Evolutionary conservation across 2,113 vertebrate species (phyloP).

Genomic region (Balaenoptera acutorostrata): DNA sequence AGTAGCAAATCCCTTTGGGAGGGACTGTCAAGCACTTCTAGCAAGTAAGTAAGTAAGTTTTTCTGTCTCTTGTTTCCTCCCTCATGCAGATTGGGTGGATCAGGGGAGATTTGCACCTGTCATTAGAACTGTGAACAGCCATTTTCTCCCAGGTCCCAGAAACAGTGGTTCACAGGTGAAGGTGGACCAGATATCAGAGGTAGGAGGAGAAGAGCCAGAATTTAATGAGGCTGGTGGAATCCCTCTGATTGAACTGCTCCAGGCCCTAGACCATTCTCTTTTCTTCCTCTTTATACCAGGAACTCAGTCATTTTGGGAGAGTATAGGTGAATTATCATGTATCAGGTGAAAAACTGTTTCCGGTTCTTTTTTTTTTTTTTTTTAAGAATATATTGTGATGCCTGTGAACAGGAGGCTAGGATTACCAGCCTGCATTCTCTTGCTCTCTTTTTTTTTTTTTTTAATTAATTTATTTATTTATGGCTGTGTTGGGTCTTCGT

Average conservation of each 20-base stretch:
- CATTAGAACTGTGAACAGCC: background rate
- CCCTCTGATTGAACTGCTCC: background rate
- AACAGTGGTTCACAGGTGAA: background rate
- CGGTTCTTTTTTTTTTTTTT: background rate
- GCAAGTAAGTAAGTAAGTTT: no score
- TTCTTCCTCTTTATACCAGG: background rate
- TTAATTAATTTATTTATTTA: no score
- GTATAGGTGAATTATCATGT: background rate
- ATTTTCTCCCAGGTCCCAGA: background rate
- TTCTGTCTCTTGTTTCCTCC: rapidly evolving
- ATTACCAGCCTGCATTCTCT: no score
- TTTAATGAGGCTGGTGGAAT: no score
- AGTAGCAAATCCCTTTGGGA: background rate
- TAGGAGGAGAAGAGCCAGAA: no score
- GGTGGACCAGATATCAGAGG: rapidly evolving
- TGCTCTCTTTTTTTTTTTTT: no score
- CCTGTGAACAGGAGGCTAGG: no score
- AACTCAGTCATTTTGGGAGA: background rate
- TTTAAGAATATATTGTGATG: no score
- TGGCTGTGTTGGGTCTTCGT: no score
- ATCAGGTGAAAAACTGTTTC: background rate
- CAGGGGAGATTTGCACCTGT: background rate
- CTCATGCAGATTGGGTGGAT: rapidly evolving
- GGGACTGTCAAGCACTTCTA: background rate
- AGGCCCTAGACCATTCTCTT: background rate